These are phyloP conservation scores for Aramus guarauna DNA, from an alignment of 2,113 vertebrate species.

Conservation along the genomic window DNA sequence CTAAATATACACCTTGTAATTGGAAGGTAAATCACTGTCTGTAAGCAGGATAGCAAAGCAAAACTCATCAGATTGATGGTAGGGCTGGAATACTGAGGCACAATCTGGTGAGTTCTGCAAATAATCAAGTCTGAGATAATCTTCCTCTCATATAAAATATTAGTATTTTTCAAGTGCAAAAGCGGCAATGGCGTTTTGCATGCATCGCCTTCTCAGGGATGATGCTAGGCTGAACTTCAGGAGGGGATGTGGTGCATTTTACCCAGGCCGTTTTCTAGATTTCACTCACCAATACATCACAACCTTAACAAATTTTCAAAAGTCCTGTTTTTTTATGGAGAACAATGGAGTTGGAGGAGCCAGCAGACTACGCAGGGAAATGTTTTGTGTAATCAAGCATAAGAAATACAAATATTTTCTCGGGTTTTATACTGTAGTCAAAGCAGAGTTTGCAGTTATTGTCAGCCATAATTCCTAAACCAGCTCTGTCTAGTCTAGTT, in stretches of 20 bases:
- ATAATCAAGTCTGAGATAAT: background rate
- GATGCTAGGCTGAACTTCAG: background rate
- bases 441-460: slow-evolving; percentile 1
- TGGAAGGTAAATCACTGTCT: background rate
- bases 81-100: background rate
- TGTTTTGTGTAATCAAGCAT: background rate
- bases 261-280: background rate
- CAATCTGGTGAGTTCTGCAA: background rate
- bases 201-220: background rate
- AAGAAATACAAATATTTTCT: slow-evolving; percentile 12
- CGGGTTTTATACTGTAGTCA: background rate
- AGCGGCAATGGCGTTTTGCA: background rate
- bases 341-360: background rate
- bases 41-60: background rate
- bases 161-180: background rate
- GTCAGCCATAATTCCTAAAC: background rate
- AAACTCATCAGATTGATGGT: background rate
- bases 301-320: background rate
- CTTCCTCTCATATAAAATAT: background rate
- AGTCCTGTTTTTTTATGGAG: background rate
- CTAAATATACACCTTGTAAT: background rate
- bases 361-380: background rate
- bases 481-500: background rate
- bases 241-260: background rate
- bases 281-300: background rate